Conservation (phyloP, 2,888 invertebrate genomes). For the Stegophylla sp. region DNA sequence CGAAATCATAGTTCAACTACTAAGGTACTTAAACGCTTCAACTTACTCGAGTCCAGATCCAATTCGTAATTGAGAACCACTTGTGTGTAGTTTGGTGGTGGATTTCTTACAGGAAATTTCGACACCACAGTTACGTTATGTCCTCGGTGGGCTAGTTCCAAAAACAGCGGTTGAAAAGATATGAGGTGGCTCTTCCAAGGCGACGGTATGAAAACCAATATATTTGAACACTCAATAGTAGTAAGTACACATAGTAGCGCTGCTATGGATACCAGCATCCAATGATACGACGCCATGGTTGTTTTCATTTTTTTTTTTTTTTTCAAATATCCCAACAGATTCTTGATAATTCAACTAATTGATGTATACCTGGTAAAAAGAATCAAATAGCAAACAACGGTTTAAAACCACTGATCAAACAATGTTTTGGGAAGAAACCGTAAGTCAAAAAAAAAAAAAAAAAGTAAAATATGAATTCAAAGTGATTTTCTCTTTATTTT, state of each 20-base stretch:
- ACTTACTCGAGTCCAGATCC: not conserved
- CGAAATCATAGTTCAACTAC: not conserved
- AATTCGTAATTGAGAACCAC: constrained; percentile 6
- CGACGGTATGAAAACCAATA: constrained; percentile 37
- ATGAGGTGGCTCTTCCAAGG: constrained; percentile 50
- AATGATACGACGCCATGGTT: no score
- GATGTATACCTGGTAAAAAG: not conserved
- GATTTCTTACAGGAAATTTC: constrained; percentile 1
- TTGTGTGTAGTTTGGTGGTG: constrained; percentile 33
- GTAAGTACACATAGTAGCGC: not conserved
- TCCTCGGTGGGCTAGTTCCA: constrained; percentile 45
- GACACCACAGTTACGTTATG: constrained; percentile 36
- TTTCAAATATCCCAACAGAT: not conserved
- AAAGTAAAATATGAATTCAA: no score
- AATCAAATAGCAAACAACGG: not conserved
- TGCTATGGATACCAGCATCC: not conserved
- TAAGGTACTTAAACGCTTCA: no score
- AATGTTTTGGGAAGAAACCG: no score
- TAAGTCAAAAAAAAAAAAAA: no score
- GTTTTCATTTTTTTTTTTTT: constrained; percentile 7
- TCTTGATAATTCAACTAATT: not conserved
- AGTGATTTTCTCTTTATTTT: no score
- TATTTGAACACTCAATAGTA: constrained; percentile 24
- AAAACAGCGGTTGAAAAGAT: constrained; percentile 39
- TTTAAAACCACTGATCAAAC: no score